Conservation (phyloP, 2,797 vertebrate genomes). For the Amphiprion clarkii region DNA sequence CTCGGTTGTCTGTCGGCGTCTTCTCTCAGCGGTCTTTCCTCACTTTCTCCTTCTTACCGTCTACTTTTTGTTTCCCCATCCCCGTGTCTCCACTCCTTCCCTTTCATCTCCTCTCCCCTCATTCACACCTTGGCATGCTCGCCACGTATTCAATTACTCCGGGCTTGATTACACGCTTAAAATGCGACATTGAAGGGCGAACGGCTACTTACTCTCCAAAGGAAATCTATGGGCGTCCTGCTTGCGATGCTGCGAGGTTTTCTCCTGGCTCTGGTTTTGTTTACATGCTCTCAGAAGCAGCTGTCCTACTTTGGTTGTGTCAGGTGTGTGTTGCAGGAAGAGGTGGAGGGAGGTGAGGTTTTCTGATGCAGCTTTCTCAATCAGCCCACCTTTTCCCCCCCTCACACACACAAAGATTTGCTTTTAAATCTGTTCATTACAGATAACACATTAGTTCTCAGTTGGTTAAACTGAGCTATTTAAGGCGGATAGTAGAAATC, state of each 20-base stretch:
- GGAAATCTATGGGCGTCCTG: conserved; percentile 61
- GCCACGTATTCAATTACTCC: conserved; percentile 80
- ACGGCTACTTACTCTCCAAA: conserved; percentile 66
- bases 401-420: background rate
- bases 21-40: background rate
- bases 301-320: conserved; percentile 27
- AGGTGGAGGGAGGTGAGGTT: background rate
- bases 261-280: conserved; percentile 45
- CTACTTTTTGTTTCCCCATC: background rate
- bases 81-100: background rate
- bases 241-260: conserved; percentile 44
- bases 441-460: conserved; percentile 24
- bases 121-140: conserved; percentile 53
- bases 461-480: conserved; percentile 22
- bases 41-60: background rate
- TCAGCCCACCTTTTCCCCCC: background rate
- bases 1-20: background rate
- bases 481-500: conserved; percentile 27
- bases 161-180: conserved; percentile 79
- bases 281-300: conserved; percentile 28
- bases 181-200: conserved; percentile 73
- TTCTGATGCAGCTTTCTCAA: background rate
- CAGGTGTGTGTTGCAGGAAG: conserved; percentile 25
- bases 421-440: conserved; percentile 31
- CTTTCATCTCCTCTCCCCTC: conserved; percentile 9